Percentiles rank a stretch among this genome's conserved stretches.
These are phyloP conservation scores for Amiota mariae DNA, from an alignment of 2,888 invertebrate species.

Conservation along the genomic window DNA sequence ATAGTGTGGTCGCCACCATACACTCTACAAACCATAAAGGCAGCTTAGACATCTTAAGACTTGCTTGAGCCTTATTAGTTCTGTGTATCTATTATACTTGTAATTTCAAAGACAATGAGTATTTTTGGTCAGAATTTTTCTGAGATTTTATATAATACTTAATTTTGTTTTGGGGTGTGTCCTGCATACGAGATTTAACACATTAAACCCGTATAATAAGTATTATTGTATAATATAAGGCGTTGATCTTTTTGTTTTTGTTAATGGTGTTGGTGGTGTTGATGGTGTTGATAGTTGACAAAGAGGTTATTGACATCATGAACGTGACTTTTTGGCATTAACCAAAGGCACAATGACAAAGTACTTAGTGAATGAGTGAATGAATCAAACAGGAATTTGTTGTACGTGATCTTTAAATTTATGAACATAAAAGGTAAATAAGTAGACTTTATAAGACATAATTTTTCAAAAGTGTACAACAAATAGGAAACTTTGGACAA, in stretches of 20 bases:
- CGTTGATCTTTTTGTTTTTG: slow-evolving; percentile 14
- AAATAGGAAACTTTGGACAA: too few relatives aligned
- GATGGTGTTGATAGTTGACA: background rate
- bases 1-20: too few relatives aligned
- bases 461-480: too few relatives aligned
- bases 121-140: too few relatives aligned
- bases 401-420: slow-evolving; percentile 9
- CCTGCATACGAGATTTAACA: background rate
- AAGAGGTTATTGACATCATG: slow-evolving; percentile 13
- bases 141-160: too few relatives aligned
- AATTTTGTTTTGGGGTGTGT: background rate
- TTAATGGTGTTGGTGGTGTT: background rate
- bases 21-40: too few relatives aligned
- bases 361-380: background rate
- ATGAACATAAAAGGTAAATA: background rate
- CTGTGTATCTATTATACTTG: too few relatives aligned
- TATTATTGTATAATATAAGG: background rate
- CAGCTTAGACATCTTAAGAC: too few relatives aligned
- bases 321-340: slow-evolving; percentile 18
- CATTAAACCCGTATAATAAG: too few relatives aligned
- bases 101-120: too few relatives aligned
- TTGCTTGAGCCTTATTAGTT: too few relatives aligned
- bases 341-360: background rate
- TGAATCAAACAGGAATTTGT: background rate
- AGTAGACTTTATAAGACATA: too few relatives aligned